Evolutionary conservation across 2,888 invertebrate genomes (phyloP).

Genomic region (Lamellibrachia satsuma): DNA sequence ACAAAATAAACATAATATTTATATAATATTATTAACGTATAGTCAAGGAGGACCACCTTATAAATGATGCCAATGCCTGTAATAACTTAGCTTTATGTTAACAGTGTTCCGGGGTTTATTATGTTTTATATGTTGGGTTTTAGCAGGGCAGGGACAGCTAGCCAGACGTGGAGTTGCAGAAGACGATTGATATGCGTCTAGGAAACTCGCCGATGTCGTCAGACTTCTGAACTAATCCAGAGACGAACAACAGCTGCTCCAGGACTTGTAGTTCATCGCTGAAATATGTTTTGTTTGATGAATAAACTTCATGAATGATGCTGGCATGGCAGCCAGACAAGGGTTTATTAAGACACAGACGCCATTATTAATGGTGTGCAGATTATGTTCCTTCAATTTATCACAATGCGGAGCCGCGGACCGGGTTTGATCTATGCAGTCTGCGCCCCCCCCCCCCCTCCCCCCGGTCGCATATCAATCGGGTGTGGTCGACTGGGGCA

Average conservation of each 20-base stretch:
- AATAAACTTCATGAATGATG: not conserved
- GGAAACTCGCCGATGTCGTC: not conserved
- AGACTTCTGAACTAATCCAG: not conserved
- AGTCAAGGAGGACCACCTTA: too few relatives aligned
- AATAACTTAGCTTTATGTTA: not conserved
- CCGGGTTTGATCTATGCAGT: not conserved
- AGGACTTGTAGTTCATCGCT: not conserved
- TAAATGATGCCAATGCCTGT: too few relatives aligned
- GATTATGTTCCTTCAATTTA: slow-evolving; percentile 3
- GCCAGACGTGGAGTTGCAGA: not conserved
- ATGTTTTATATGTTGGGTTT: not conserved
- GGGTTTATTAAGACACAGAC: slow-evolving; percentile 13
- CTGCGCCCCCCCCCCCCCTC: not conserved
- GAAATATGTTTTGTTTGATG: slow-evolving; percentile 17
- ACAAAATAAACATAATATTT: too few relatives aligned
- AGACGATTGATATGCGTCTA: not conserved
- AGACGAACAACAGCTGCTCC: not conserved
- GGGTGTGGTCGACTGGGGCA: slow-evolving; percentile 12
- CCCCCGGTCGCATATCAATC: not conserved
- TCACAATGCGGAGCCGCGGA: not conserved
- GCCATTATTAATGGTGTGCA: not conserved
- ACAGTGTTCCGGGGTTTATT: not conserved
- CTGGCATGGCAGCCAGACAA: not conserved
- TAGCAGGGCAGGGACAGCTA: not conserved
- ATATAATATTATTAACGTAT: too few relatives aligned